Evolutionary conservation across 2,113 vertebrate species (phyloP).

Genomic region (Arizona elegans): DNA sequence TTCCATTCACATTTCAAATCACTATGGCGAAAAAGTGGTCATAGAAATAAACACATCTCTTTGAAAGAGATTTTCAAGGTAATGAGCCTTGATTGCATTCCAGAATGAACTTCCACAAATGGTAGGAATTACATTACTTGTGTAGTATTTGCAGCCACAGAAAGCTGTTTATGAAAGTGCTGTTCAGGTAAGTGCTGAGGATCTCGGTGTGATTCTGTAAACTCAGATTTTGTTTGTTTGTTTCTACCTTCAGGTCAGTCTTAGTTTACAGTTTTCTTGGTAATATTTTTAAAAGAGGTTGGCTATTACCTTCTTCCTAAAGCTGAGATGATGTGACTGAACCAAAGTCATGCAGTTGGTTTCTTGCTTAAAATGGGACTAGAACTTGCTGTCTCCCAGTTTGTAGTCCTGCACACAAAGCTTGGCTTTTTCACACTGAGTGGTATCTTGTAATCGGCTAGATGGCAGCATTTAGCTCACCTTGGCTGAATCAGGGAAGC

Average conservation of each 20-base stretch:
- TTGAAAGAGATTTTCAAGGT: background rate
- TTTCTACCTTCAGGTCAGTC: background rate
- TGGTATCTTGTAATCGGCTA: background rate
- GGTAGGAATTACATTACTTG: background rate
- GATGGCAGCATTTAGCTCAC: background rate
- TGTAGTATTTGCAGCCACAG: background rate
- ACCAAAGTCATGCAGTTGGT: background rate
- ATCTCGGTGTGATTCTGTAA: background rate
- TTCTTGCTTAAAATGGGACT: background rate
- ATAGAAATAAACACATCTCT: background rate
- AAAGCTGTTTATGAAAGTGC: background rate
- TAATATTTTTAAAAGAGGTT: background rate
- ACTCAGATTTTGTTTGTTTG: background rate
- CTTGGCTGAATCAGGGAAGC: background rate
- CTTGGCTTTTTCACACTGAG: background rate
- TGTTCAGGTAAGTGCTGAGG: background rate
- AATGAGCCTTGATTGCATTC: background rate
- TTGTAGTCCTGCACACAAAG: background rate
- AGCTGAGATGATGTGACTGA: background rate
- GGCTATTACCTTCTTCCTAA: background rate
- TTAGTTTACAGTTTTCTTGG: background rate
- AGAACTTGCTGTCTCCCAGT: background rate
- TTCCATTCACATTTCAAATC: background rate
- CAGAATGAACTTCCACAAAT: background rate
- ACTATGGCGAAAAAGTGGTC: background rate